Percentiles rank a stretch among this genome's conserved stretches.
phyloP scores from a whole-genome alignment of 2,888 invertebrate species.

The Xanthostigma xanthostigma region DNA sequence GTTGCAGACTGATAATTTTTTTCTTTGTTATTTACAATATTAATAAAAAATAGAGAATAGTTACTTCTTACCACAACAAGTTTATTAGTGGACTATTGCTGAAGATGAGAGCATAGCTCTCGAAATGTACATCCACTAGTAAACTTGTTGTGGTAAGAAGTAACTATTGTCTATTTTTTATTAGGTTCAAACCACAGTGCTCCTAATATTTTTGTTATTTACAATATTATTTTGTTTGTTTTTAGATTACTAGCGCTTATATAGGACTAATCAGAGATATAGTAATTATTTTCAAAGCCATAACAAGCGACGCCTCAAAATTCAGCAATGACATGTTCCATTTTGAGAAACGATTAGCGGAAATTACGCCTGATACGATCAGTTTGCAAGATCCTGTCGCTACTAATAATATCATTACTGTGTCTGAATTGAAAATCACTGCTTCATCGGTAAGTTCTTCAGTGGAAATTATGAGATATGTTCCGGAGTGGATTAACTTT shows the following conservation, averaged over 20 bases:
- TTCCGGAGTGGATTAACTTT: too few relatives aligned
- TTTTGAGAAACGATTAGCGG: conserved; percentile 38
- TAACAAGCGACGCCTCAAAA: conserved; percentile 28
- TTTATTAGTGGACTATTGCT: too few relatives aligned
- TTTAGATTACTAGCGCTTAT: conserved; percentile 32
- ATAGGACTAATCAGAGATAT: conserved; percentile 33
- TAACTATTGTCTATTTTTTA: too few relatives aligned
- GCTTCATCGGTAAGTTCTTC: conserved; percentile 26
- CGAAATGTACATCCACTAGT: too few relatives aligned
- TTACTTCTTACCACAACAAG: too few relatives aligned
- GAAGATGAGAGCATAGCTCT: too few relatives aligned
- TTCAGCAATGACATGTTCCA: conserved; percentile 36
- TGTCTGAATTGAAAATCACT: conserved; percentile 28
- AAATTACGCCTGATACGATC: conserved; percentile 28
- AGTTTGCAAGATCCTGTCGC: conserved; percentile 25
- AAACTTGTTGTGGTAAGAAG: too few relatives aligned
- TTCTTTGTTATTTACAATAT: conserved; percentile 1
- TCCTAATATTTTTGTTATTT: conserved; percentile 1
- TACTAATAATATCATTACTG: conserved; percentile 25
- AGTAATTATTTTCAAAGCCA: conserved; percentile 30
- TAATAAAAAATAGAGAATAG: too few relatives aligned
- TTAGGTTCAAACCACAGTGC: too few relatives aligned
- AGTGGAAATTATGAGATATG: too few relatives aligned
- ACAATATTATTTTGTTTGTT: conserved; percentile 9
- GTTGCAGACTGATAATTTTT: background rate